These are phyloP conservation scores for Platyscapa corneri DNA, from an alignment of 1,140 invertebrate species.

Conservation along the genomic window DNA sequence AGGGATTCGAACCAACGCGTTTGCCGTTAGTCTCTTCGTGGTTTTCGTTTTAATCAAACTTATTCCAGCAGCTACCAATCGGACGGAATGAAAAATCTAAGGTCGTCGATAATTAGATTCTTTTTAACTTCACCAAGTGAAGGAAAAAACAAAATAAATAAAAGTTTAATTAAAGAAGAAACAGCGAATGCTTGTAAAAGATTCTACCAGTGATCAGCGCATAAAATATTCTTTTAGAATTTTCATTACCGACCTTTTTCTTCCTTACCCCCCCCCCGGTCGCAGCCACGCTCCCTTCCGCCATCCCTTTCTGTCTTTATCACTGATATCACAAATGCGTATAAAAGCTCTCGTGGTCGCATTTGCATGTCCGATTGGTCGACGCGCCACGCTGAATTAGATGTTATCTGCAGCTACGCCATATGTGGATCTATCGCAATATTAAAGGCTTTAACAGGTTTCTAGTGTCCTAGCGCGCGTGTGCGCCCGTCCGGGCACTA, in stretches of 20 bases:
- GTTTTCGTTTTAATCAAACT: too few relatives aligned
- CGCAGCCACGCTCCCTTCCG: not conserved
- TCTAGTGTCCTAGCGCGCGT: not conserved
- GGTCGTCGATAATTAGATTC: too few relatives aligned
- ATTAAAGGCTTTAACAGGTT: slow-evolving; percentile 13
- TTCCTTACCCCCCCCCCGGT: not conserved
- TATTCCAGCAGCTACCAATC: too few relatives aligned
- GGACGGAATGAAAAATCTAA: too few relatives aligned
- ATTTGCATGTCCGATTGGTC: slow-evolving; percentile 3
- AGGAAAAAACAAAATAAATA: too few relatives aligned
- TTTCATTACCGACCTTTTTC: not conserved
- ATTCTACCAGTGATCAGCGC: not conserved
- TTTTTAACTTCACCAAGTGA: too few relatives aligned
- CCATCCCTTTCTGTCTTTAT: not conserved
- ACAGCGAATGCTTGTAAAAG: not conserved
- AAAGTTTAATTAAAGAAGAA: too few relatives aligned
- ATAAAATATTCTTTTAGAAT: not conserved
- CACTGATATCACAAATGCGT: not conserved
- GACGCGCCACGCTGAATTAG: not conserved
- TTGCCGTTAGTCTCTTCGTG: too few relatives aligned
- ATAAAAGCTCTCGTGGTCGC: not conserved
- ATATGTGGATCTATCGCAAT: slow-evolving; percentile 16
- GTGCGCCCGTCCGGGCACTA: not conserved
- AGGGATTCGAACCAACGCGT: too few relatives aligned
- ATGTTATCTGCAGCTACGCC: slow-evolving; percentile 1